Base-by-base conservation (phyloP, 2,888 invertebrate genomes). In the Zelleria hepariella region DNA sequence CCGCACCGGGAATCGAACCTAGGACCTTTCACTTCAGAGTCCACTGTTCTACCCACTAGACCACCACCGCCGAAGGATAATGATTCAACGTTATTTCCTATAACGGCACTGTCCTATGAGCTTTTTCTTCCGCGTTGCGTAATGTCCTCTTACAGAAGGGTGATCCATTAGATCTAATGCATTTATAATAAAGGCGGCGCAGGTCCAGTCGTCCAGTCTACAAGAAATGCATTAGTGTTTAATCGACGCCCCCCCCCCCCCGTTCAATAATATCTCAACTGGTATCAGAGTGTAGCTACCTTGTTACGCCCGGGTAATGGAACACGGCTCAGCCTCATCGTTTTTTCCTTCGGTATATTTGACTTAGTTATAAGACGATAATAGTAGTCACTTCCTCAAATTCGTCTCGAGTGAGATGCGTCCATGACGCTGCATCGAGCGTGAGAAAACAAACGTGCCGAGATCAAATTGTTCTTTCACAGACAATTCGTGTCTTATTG, bases 301-400 rank as follows among this genome's bases (percentile, higher is more conserved):
- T 82, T 67, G 82, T 82, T 82, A 80, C 80, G 71, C 69, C 59
- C 21, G 47, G 42, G 59, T 52, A 59, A 59, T 59, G 55, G 58
- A 61, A 56, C 7, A 52, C 23, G 15, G n/a, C 20, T 54, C 20
- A 32, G 24, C 25, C 54, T 61, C 53, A 53, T 57, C 48, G 60
- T 61, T 67, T 67, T 71, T 66, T 68, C 21, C 23, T 71, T 72
- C 68, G 66, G 70, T 73, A 71, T 78, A 74, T 82, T 82, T 82
- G 80, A 78, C 74, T 85, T 78, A 77, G 71, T 81, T 78, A 72
- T 71, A 73, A 79, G 75, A 74, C 77, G 75, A 82, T 85, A 85
- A 85, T 85, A 75, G 80, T 70, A 70, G 74, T 65, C 69, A 82
- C 82, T 85, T 86, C 85, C 80, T 80, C 77, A 82, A 82, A 79